Conservation (phyloP, 2,113 vertebrate species). For the Notothenia coriiceps region DNA sequence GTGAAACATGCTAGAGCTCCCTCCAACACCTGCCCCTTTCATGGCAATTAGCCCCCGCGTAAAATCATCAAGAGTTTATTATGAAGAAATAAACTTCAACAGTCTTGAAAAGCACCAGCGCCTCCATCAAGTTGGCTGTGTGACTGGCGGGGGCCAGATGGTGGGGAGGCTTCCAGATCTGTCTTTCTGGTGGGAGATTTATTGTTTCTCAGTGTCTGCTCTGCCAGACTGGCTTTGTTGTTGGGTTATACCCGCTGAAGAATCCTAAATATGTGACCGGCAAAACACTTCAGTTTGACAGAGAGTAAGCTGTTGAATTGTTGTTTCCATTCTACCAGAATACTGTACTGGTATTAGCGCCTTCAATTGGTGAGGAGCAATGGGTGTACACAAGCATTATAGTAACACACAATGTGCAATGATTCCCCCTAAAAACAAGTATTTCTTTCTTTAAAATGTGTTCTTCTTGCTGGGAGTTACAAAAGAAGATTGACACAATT, state of each 20-base stretch:
- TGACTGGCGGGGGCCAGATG: constrained; percentile 75
- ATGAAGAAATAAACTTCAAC: constrained; percentile 69
- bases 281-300: constrained; percentile 44
- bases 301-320: constrained; percentile 26
- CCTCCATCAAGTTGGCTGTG: constrained; percentile 70
- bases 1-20: constrained; percentile 49
- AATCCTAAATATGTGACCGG: constrained; percentile 58
- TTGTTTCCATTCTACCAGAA: neutral
- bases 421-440: neutral
- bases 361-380: constrained; percentile 13
- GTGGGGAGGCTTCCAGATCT: constrained; percentile 64
- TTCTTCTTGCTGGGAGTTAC: too few relatives aligned
- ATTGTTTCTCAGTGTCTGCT: constrained; percentile 65
- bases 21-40: constrained; percentile 68
- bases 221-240: constrained; percentile 56
- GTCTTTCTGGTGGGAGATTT: constrained; percentile 59
- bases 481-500: neutral
- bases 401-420: neutral
- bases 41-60: constrained; percentile 55
- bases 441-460: neutral
- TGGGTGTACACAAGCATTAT: neutral
- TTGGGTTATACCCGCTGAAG: constrained; percentile 39
- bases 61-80: constrained; percentile 73
- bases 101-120: constrained; percentile 58
- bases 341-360: constrained; percentile 32